Conservation (phyloP, 2,797 vertebrate genomes). For the Gymnopithys bicolor region DNA sequence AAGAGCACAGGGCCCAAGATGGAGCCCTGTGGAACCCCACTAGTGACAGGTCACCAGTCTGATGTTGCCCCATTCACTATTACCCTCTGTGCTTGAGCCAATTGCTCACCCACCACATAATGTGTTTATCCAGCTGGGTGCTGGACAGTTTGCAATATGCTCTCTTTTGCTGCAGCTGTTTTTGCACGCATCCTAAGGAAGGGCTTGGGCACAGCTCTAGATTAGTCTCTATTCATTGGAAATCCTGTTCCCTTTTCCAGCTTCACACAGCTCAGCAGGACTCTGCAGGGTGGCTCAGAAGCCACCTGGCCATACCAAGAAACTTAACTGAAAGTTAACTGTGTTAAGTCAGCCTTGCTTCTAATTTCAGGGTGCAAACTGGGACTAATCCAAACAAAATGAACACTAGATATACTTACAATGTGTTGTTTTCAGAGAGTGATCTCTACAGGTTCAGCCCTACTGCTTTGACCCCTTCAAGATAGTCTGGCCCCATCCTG, state of each 20-base stretch:
- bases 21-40: background rate
- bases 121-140: background rate
- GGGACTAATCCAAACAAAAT: background rate
- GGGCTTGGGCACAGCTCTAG: background rate
- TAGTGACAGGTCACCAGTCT: background rate
- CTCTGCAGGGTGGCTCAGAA: background rate
- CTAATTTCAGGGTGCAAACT: background rate
- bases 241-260: background rate
- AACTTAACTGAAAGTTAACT: background rate
- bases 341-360: background rate
- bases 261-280: background rate
- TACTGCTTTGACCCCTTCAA: background rate
- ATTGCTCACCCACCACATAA: background rate
- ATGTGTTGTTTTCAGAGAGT: background rate
- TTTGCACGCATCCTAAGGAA: accelerated
- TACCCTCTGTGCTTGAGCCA: background rate
- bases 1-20: background rate
- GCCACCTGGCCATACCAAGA: background rate
- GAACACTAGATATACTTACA: background rate
- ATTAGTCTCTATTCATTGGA: background rate
- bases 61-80: background rate
- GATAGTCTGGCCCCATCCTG: background rate
- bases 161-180: background rate
- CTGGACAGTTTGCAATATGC: background rate
- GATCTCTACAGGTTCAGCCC: background rate